Conservation (phyloP, 1,140 invertebrate genomes). For the Ectropis grisescens region DNA sequence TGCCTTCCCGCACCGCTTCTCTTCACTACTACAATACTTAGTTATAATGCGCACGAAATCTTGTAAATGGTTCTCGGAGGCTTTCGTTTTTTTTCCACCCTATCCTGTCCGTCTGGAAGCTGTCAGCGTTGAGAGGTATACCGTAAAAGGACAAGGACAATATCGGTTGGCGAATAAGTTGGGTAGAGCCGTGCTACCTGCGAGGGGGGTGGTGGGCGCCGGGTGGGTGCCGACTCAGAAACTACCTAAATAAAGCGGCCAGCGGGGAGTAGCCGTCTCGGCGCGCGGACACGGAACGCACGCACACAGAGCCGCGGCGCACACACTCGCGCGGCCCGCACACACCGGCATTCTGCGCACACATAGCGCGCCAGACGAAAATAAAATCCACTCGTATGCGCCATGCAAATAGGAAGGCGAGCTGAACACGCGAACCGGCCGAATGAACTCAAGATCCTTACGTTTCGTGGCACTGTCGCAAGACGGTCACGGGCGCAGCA, state of each 20-base stretch:
- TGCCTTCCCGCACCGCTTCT: no score
- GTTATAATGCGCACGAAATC: no score
- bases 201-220: conserved; percentile 18
- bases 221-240: conserved; percentile 40
- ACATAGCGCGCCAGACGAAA: conserved; percentile 54
- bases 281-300: conserved; percentile 34
- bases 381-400: conserved; percentile 67
- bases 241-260: conserved; percentile 65
- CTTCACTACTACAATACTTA: no score
- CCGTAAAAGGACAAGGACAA: no score
- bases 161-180: no score
- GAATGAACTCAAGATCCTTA: conserved; percentile 60
- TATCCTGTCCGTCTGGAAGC: no score
- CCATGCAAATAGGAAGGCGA: conserved; percentile 65
- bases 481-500: conserved; percentile 65
- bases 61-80: no score
- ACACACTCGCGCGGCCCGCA: conserved; percentile 27
- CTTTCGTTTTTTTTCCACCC: no score
- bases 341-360: conserved; percentile 27
- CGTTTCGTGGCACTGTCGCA: conserved; percentile 64
- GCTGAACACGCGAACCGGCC: conserved; percentile 42
- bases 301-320: conserved; percentile 22
- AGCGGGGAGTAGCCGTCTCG: conserved; percentile 54
- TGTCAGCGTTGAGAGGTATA: no score
- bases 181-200: no score